Evolutionary conservation across 2,113 vertebrate genomes (phyloP).

Genomic region (Chrysochloris asiatica): DNA sequence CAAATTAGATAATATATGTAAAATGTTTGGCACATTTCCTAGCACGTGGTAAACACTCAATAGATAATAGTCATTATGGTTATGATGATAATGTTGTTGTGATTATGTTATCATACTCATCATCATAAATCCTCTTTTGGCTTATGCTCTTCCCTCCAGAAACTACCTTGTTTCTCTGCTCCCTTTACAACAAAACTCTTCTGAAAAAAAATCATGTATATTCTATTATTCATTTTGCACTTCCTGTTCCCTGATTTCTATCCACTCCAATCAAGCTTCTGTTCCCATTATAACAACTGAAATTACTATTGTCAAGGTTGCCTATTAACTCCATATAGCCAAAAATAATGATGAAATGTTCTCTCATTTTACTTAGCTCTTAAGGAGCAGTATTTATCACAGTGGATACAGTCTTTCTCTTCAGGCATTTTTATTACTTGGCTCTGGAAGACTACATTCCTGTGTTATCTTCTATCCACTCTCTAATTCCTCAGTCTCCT

Average conservation of each 20-base stretch:
- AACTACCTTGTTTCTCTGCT: neutral
- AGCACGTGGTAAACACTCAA: neutral
- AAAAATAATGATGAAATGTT: constrained; percentile 19
- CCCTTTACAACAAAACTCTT: neutral
- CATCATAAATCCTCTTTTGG: neutral
- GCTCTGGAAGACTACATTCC: neutral
- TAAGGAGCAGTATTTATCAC: neutral
- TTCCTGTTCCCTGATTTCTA: neutral
- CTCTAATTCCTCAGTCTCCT: neutral
- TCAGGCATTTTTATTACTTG: neutral
- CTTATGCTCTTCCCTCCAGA: neutral
- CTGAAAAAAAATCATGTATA: neutral
- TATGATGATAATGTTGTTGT: neutral
- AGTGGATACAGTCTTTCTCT: neutral
- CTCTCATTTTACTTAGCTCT: neutral
- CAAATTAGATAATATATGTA: neutral
- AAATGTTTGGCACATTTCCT: neutral
- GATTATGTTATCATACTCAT: neutral
- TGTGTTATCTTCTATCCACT: neutral
- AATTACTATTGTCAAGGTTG: constrained; percentile 43
- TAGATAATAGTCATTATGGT: neutral
- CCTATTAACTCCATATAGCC: constrained; percentile 5
- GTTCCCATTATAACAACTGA: constrained; percentile 10
- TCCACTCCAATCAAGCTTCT: constrained; percentile 30
- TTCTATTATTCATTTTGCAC: neutral